These are phyloP conservation scores for Mimumesa dahlbomi DNA, from an alignment of 2,888 invertebrate species.

Conservation along the genomic window DNA sequence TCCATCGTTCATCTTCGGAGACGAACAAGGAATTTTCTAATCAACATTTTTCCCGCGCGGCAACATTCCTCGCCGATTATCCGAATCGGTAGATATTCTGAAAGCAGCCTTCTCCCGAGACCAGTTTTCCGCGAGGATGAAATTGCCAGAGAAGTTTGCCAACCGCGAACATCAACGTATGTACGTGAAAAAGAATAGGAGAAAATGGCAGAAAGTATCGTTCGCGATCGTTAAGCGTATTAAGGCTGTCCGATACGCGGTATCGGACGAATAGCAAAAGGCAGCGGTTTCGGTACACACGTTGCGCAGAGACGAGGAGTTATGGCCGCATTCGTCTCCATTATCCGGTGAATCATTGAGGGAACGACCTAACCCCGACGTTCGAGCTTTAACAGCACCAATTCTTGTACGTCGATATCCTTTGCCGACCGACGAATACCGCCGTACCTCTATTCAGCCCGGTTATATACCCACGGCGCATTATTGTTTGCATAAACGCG, in stretches of 20 bases:
- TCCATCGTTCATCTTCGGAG: no score
- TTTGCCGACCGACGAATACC: conserved; percentile 47
- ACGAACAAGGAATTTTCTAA: no score
- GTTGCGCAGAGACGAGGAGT: conserved; percentile 69
- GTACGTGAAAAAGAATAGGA: no score
- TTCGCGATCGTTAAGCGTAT: no score
- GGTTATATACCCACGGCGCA: conserved; percentile 40
- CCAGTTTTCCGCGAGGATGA: no score
- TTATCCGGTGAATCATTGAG: conserved; percentile 76
- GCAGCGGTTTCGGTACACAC: conserved; percentile 24
- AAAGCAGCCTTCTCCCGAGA: no score
- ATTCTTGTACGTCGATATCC: conserved; percentile 66
- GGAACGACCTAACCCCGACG: conserved; percentile 68
- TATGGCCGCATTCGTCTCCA: conserved; percentile 78
- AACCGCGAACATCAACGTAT: no score
- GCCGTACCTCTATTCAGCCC: conserved; percentile 18
- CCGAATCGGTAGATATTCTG: background rate
- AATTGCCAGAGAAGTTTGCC: no score
- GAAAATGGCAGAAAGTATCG: no score
- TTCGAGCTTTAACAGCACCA: conserved; percentile 64
- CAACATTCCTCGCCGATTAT: no score
- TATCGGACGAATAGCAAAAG: conserved; percentile 32
- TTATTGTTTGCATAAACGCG: conserved; percentile 78
- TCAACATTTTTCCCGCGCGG: no score
- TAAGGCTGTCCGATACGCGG: conserved; percentile 10